Evolutionary conservation across 2,888 invertebrate species (phyloP).

Genomic region (Caenorhabditis sp.): DNA sequence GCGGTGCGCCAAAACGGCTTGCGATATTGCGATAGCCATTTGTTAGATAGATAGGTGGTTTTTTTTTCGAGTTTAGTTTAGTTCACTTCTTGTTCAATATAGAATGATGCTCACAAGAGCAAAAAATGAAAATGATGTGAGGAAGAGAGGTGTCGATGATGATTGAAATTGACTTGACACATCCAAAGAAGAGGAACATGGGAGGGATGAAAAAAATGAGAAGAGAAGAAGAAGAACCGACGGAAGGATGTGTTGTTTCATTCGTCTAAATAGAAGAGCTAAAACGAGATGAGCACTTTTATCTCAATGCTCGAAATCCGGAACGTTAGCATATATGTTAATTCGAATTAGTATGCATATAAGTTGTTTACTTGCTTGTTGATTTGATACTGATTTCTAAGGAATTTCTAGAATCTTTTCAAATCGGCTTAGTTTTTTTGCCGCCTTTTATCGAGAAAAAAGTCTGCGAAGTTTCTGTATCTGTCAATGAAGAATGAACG

Average conservation of each 20-base stretch:
- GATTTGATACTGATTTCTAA: too few species aligned
- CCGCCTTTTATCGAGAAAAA: too few species aligned
- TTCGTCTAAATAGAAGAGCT: neutral
- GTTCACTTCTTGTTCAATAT: slow-evolving; percentile 4
- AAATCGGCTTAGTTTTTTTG: too few species aligned
- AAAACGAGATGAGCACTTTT: too few species aligned
- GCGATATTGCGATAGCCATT: slow-evolving; percentile 62
- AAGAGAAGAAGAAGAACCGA: slow-evolving; percentile 14
- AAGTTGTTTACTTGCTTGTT: too few species aligned
- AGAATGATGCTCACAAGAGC: slow-evolving; percentile 4
- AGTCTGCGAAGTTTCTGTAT: too few species aligned
- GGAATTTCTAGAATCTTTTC: too few species aligned
- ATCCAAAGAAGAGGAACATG: slow-evolving; percentile 17
- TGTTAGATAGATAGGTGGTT: slow-evolving; percentile 3
- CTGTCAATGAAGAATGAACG: neutral
- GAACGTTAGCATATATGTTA: neutral
- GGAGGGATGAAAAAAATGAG: slow-evolving; percentile 4
- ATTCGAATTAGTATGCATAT: too few species aligned
- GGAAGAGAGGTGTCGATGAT: slow-evolving; percentile 35
- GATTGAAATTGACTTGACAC: slow-evolving; percentile 43
- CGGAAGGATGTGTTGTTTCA: neutral
- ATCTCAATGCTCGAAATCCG: too few species aligned
- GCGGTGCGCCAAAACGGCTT: slow-evolving; percentile 56
- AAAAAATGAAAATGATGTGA: neutral
- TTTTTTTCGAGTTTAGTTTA: neutral